Percentiles rank a stretch among this genome's conserved stretches.
Conservation (phyloP, 1,140 invertebrate species). For the Protaetia brevitarsis region DNA sequence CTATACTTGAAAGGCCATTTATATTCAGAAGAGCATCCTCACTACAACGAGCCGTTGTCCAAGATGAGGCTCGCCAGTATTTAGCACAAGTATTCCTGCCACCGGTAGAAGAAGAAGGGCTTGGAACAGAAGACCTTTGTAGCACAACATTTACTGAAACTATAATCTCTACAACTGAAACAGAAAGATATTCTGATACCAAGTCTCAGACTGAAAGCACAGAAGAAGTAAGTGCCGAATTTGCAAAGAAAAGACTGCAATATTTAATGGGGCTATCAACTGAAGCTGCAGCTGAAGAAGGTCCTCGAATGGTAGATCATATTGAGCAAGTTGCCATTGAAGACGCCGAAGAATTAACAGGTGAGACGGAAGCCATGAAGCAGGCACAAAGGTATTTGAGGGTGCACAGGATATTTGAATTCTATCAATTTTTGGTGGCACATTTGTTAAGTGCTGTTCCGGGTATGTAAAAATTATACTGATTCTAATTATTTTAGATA, state of each 20-base stretch:
- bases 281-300: background rate
- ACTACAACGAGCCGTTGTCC: background rate
- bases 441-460: constrained; percentile 49
- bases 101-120: background rate
- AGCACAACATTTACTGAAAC: too few relatives aligned
- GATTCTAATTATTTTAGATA: background rate
- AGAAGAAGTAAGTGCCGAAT: background rate
- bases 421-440: constrained; percentile 51
- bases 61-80: too few relatives aligned
- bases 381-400: constrained; percentile 47
- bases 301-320: background rate
- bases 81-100: too few relatives aligned
- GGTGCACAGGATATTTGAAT: constrained; percentile 48
- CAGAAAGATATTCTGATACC: background rate
- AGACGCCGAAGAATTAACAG: background rate
- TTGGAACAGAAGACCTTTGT: too few relatives aligned
- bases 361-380: constrained; percentile 34
- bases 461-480: constrained; percentile 24
- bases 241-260: background rate
- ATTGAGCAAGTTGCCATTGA: constrained; percentile 20
- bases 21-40: background rate
- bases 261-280: background rate
- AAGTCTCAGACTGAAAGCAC: background rate
- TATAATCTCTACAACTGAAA: too few relatives aligned
- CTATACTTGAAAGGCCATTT: background rate